Conservation (phyloP, 2,113 vertebrate species). For the Ondatra zibethicus region DNA sequence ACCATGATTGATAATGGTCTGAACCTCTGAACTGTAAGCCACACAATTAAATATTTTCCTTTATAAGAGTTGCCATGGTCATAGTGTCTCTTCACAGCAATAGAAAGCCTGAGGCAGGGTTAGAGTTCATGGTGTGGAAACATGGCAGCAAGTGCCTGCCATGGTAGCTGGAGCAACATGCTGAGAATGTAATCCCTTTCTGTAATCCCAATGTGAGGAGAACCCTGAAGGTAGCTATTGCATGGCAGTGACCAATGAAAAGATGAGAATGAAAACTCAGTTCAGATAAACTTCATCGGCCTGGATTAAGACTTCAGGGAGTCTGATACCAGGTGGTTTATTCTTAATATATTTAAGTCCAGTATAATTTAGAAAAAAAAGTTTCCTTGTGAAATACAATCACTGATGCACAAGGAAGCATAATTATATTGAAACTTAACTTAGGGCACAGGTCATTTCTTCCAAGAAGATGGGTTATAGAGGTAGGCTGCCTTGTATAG, state of each 20-base stretch:
- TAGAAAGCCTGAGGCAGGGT: not conserved
- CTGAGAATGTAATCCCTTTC: not conserved
- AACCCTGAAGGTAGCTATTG: not conserved
- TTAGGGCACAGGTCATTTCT: not conserved
- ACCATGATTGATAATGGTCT: not conserved
- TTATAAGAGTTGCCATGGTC: not conserved
- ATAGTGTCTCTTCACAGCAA: not conserved
- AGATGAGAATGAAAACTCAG: not conserved
- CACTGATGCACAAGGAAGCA: not conserved
- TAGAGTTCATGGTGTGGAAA: not conserved
- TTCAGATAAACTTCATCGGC: not conserved
- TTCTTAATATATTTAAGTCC: not conserved
- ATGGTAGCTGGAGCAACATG: too few relatives aligned
- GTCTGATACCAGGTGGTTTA: not conserved
- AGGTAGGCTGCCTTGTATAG: not conserved
- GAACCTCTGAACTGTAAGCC: not conserved
- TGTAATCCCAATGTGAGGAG: not conserved
- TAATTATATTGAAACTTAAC: not conserved
- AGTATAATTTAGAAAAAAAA: not conserved
- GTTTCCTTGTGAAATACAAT: not conserved
- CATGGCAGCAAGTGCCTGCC: not conserved
- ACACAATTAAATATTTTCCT: not conserved
- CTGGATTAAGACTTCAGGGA: not conserved
- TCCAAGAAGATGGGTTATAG: not conserved
- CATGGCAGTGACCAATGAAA: not conserved